These are phyloP conservation scores for Phocoena phocoena DNA, from an alignment of 2,113 vertebrate genomes.

Conservation along the genomic window DNA sequence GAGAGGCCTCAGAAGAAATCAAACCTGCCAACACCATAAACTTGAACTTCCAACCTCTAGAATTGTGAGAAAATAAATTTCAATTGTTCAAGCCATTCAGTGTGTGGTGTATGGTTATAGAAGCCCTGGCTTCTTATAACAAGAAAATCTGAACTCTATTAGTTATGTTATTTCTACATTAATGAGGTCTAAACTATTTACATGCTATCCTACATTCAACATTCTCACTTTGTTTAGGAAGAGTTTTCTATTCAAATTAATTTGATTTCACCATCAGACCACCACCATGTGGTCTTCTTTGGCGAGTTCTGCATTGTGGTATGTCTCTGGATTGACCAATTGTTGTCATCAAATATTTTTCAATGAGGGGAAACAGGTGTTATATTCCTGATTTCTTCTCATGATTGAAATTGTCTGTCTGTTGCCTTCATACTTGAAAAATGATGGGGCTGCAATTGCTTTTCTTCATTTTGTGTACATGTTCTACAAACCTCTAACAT, in stretches of 20 bases:
- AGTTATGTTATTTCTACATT: not conserved
- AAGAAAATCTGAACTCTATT: not conserved
- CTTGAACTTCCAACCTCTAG: not conserved
- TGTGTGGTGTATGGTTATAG: not conserved
- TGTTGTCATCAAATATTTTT: not conserved
- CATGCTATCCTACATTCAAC: accelerated
- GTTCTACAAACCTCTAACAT: not conserved
- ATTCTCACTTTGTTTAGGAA: not conserved
- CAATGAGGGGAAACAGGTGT: not conserved
- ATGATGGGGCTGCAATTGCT: not conserved
- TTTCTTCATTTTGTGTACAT: not conserved
- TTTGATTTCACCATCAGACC: not conserved
- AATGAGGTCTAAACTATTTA: not conserved
- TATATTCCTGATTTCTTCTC: not conserved
- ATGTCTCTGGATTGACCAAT: not conserved
- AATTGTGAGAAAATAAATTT: not conserved
- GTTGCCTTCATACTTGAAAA: not conserved
- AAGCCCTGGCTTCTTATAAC: not conserved
- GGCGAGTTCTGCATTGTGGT: not conserved
- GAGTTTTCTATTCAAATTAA: not conserved
- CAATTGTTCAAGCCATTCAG: not conserved
- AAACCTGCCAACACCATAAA: not conserved
- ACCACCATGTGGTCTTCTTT: not conserved
- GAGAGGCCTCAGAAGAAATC: not conserved
- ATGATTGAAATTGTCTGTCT: not conserved